Evolutionary conservation across 2,113 vertebrate genomes (phyloP).

Genomic region (Physeter macrocephalus): DNA sequence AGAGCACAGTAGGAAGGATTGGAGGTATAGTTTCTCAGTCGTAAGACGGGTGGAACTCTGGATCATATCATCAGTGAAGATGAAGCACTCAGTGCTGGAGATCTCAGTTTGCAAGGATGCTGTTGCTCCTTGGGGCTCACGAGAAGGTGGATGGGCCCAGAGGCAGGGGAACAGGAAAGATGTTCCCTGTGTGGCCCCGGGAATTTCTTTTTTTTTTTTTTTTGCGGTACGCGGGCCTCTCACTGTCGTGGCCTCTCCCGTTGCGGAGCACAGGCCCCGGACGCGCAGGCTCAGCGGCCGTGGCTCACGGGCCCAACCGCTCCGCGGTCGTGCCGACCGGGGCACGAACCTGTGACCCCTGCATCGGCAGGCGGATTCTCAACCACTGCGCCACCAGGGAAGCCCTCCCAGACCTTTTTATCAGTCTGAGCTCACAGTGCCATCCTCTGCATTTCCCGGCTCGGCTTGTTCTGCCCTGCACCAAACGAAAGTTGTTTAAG

Average conservation of each 20-base stretch:
- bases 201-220: too few relatives aligned
- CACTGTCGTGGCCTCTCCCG: too few relatives aligned
- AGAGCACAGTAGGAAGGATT: not conserved
- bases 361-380: too few relatives aligned
- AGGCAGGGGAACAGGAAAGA: not conserved
- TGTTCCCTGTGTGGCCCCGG: not conserved
- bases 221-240: too few relatives aligned
- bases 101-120: not conserved
- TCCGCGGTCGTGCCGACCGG: too few relatives aligned
- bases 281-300: too few relatives aligned
- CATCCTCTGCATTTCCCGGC: not conserved
- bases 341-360: too few relatives aligned
- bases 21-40: not conserved
- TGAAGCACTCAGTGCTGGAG: not conserved
- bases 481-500: not conserved
- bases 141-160: not conserved
- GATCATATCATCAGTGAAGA: not conserved
- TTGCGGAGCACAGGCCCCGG: too few relatives aligned
- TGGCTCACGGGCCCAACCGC: too few relatives aligned
- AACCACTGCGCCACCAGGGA: too few relatives aligned
- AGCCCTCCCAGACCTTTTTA: rapidly evolving
- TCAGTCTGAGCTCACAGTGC: not conserved
- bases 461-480: not conserved
- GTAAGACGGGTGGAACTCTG: not conserved
- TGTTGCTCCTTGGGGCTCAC: not conserved